Conservation (phyloP, 2,888 invertebrate species). For the Drosophila quasianomalipes region DNA sequence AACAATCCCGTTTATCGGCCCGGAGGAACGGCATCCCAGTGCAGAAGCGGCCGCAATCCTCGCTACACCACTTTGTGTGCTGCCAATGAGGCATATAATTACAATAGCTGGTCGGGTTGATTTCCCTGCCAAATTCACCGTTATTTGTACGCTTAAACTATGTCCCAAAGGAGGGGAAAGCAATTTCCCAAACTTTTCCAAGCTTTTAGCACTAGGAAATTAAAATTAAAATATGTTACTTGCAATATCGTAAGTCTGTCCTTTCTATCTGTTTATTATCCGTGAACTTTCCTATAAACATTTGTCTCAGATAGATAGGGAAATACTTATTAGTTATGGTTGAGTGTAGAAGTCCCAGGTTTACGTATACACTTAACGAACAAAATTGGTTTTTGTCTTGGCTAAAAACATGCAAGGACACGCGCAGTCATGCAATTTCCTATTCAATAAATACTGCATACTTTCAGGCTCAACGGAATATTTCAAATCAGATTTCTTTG, state of each 20-base stretch:
- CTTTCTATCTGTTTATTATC: not conserved
- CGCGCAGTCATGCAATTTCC: not conserved
- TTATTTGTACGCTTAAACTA: not conserved
- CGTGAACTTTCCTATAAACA: not conserved
- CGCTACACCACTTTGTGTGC: conserved; percentile 64
- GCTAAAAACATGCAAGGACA: not conserved
- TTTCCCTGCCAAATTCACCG: not conserved
- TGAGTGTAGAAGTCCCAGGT: not conserved
- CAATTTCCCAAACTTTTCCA: not conserved
- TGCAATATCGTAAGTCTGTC: conserved; percentile 26
- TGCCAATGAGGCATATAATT: conserved; percentile 56
- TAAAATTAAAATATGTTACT: not conserved
- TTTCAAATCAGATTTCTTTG: not conserved
- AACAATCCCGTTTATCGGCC: conserved; percentile 65
- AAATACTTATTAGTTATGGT: not conserved
- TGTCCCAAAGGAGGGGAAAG: conserved; percentile 36
- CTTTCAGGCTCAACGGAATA: not conserved
- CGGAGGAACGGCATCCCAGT: conserved; percentile 60
- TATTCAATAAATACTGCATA: not conserved
- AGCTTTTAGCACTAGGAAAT: not conserved
- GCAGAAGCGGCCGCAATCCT: conserved; percentile 58
- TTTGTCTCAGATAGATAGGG: not conserved
- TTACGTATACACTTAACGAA: not conserved
- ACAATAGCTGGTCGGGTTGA: conserved; percentile 59
- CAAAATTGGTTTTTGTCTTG: not conserved